Conservation (phyloP, 2,113 vertebrate species). For the Shinisaurus crocodilurus region DNA sequence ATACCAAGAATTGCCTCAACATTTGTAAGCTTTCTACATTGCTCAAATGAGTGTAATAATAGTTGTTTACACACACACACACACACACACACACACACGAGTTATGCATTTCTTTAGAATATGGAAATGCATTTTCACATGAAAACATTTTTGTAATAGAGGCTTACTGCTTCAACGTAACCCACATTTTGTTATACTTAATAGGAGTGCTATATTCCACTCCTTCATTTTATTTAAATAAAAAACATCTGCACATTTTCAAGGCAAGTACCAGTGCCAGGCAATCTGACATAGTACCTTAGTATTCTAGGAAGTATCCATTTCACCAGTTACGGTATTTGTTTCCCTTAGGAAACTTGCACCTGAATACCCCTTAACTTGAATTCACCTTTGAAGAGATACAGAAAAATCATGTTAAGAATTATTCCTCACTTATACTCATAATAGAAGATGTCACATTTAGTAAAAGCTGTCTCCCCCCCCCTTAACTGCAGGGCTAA, state of each 20-base stretch:
- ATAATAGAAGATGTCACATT: background rate
- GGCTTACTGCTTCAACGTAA: conserved; percentile 45
- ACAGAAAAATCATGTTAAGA: background rate
- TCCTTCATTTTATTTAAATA: conserved; percentile 69
- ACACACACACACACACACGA: background rate
- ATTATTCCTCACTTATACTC: background rate
- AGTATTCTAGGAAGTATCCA: conserved; percentile 74
- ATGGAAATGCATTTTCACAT: conserved; percentile 40
- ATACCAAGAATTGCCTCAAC: conserved; percentile 14
- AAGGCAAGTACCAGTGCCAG: conserved; percentile 66
- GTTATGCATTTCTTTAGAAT: conserved; percentile 33
- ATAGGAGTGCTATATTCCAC: conserved; percentile 60
- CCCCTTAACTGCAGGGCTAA: background rate
- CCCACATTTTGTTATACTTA: conserved; percentile 61
- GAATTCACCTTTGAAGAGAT: conserved; percentile 57
- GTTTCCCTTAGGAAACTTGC: conserved; percentile 66
- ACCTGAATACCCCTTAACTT: conserved; percentile 74
- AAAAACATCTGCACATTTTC: conserved; percentile 75
- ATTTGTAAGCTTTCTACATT: conserved; percentile 31
- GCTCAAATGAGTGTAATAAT: background rate
- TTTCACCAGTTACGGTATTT: conserved; percentile 74
- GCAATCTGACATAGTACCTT: conserved; percentile 78
- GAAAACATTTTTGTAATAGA: conserved; percentile 51
- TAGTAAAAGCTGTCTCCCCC: conserved; percentile 11
- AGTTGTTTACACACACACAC: conserved; percentile 19